phyloP scores from a whole-genome alignment of 2,797 vertebrate genomes.

The Podargus strigoides region DNA sequence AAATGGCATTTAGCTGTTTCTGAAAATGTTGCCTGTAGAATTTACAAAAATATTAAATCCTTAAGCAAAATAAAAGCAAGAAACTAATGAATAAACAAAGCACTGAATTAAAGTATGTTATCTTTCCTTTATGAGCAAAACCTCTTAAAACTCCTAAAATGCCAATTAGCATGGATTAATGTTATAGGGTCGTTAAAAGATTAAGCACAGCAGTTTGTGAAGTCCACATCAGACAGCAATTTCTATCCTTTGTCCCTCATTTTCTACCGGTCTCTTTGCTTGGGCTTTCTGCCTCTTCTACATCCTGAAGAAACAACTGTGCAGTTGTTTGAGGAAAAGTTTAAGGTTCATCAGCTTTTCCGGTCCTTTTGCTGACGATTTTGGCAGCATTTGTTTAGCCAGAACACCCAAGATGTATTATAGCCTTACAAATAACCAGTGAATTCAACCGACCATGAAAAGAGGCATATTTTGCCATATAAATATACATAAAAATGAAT shows the following conservation, averaged over 20 bases:
- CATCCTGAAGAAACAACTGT: constrained; percentile 5
- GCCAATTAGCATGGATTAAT: neutral
- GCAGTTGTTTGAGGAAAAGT: constrained; percentile 19
- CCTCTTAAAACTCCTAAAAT: neutral
- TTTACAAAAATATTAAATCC: neutral
- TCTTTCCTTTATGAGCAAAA: neutral
- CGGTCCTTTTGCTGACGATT: constrained; percentile 35
- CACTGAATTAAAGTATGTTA: neutral
- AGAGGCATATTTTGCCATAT: neutral
- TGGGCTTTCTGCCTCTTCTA: neutral
- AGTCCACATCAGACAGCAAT: neutral
- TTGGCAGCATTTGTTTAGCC: constrained; percentile 21
- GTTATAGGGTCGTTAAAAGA: neutral
- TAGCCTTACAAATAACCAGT: neutral
- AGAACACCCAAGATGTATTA: constrained; percentile 57
- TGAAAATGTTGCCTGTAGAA: neutral
- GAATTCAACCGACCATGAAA: neutral
- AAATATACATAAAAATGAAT: constrained; percentile 7
- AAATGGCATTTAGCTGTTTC: neutral
- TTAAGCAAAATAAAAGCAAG: neutral
- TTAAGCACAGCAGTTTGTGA: neutral
- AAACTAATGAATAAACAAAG: neutral
- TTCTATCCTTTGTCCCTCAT: neutral
- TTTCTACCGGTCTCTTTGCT: neutral
- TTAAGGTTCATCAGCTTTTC: constrained; percentile 49